phyloP scores from a whole-genome alignment of 1,140 invertebrate species.

The Bombus confusus region DNA sequence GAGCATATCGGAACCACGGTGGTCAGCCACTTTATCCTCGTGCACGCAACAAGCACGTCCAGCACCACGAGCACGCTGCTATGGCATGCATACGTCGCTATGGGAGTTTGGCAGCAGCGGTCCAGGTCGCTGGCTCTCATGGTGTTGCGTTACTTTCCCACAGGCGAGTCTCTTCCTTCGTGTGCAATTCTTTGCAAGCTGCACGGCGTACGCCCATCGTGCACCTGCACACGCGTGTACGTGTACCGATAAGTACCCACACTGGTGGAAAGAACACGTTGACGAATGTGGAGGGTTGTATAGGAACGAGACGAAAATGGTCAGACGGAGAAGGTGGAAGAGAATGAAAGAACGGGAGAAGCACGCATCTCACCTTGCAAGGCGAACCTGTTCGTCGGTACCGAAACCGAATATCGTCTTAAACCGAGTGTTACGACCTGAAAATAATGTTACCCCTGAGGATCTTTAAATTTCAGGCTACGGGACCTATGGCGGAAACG shows the following conservation, averaged over 20 bases:
- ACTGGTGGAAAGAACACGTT: neutral
- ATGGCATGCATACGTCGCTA: slow-evolving; percentile 57
- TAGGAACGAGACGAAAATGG: slow-evolving; percentile 19
- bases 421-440: slow-evolving; percentile 58
- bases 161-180: slow-evolving; percentile 67
- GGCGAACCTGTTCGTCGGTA: slow-evolving; percentile 73
- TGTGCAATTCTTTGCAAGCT: slow-evolving; percentile 62
- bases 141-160: slow-evolving; percentile 82
- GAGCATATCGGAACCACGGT: slow-evolving; percentile 71
- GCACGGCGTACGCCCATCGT: slow-evolving; percentile 61
- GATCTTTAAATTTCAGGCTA: slow-evolving; percentile 61
- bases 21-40: slow-evolving; percentile 65
- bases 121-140: slow-evolving; percentile 77
- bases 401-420: slow-evolving; percentile 62
- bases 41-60: slow-evolving; percentile 46
- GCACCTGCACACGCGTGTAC: slow-evolving; percentile 58
- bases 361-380: slow-evolving; percentile 76
- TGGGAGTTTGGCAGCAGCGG: slow-evolving; percentile 77
- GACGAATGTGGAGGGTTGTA: neutral
- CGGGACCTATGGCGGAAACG: slow-evolving; percentile 5
- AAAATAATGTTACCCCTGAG: slow-evolving; percentile 64
- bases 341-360: slow-evolving; percentile 45
- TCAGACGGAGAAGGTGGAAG: slow-evolving; percentile 4
- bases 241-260: neutral
- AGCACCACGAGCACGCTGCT: slow-evolving; percentile 25